Evolutionary conservation across 2,888 invertebrate species (phyloP), one percentile per base, ranked within the genome.

Genomic region (Terebella lapidaria): DNA sequence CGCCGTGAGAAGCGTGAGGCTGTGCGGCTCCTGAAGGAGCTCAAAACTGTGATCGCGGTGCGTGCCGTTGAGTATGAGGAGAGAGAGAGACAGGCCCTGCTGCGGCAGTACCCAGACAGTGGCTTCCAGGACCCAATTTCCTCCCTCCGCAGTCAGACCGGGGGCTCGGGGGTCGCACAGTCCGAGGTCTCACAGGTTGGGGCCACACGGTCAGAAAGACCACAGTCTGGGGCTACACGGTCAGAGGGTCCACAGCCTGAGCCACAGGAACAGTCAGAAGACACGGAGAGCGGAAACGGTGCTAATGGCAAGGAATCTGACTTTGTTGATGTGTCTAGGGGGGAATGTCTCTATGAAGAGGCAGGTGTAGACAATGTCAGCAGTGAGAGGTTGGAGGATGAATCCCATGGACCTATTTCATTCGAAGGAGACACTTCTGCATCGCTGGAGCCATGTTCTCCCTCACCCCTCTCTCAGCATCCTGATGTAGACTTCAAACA

Each of bases 31-130:
- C 59, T 76, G 58, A 67, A 67, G 30, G 76, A 76, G 56, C 64
- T 76, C 49, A 72, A 71, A 59, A 66, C 70, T 24, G 75, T 76
- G 25, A 76, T 76, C n/a, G 69, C 72, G 25, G 69, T 72, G 3
- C 59, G 74, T 27, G 75, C 75, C 0, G 61, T 60, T 10, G 72
- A 74, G 27, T 67, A 35, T 42, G 27, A 49, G 54, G 53, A 59
- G 49, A 27, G 63, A 30, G 63, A 63, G 54, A 35, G 42, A 46
- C 28, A 18, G 3, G 63, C 63, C 53, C 25, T 61, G 27, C 29
- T 15, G 15, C 26, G 53, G 5, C 26, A 27, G 28, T 27, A 53
- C 28, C 53, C 53, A 22, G 53, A 53, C 28, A 22, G 15, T 5
- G n/a, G n/a, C 10, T 35, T 35, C 42, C n/a, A 35, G 10, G 42